Evolutionary conservation across 2,797 vertebrate species (phyloP), one percentile per base, ranked within the genome.

Genomic region (Pipistrellus nathusii): DNA sequence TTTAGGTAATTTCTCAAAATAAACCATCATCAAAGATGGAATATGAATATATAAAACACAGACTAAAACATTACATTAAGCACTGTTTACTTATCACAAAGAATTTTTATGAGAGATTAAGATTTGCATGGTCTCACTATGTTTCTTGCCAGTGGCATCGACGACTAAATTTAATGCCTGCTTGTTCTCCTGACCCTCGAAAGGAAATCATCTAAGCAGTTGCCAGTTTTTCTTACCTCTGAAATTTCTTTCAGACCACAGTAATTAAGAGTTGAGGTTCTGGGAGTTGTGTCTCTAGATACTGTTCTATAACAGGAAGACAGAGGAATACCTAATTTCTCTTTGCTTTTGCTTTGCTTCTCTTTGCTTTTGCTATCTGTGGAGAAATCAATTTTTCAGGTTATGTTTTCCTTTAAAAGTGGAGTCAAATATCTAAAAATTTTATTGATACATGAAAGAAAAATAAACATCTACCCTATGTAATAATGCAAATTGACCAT

Each of bases 201-300:
- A 94, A 96, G 93, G 92, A 98, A 98, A 97, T 95, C 75, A 94
- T 27, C 44, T 78, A 96, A 90, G 93, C 62, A 87, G 95, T 76
- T 93, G 59, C 78, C 91, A 94, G 90, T 95, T 97, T 95, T 96
- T 94, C 98, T 97, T 97, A 99, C 98, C 98, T 98, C 95, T 95
- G 98, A 98, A 97, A 96, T 71, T 7, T 98, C 98, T 96, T 97
- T 98, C 97, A 98, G 90, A 94, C 82, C 95, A 95, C 27, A 95
- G 93, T 97, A 98, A 97, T 96, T 97, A 96, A 97, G 7, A 80
- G 93, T 44, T 30, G 78, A 41, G 89, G 96, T 90, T 96, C 93
- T 93, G 44, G 98, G 93, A 96, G 97, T 97, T 21, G 96, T 93
- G n/a, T 97, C 93, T 96, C 97, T 89, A 93, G 98, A 97, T 0